Conservation (phyloP, 2,113 vertebrate species). For the Choloepus hoffmanni region DNA sequence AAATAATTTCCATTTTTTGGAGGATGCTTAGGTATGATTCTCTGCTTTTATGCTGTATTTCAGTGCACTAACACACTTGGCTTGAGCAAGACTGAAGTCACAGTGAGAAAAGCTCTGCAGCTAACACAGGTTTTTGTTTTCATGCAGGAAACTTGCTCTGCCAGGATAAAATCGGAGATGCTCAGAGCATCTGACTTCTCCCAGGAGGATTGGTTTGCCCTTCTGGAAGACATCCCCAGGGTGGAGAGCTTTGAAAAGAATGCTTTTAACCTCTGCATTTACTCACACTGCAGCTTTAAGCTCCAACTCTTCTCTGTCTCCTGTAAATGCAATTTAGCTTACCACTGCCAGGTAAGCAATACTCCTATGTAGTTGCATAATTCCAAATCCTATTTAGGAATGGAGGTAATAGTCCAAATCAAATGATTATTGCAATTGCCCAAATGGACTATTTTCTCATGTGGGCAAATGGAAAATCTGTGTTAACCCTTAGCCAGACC, state of each 20-base stretch:
- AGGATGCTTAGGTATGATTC: not conserved
- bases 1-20: not conserved
- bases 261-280: constrained; percentile 1
- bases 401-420: not conserved
- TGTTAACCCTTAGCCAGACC: not conserved
- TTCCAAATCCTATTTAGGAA: not conserved
- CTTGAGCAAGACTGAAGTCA: not conserved
- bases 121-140: not conserved
- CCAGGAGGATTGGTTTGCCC: not conserved
- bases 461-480: not conserved
- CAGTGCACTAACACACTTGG: not conserved
- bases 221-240: not conserved
- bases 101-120: not conserved
- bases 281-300: not conserved
- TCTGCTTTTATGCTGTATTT: not conserved
- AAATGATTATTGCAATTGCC: not conserved
- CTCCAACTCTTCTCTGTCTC: not conserved
- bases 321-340: not conserved
- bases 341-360: not conserved
- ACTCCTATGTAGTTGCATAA: not conserved
- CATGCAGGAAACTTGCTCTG: not conserved
- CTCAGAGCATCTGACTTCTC: not conserved
- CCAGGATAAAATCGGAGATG: not conserved
- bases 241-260: not conserved
- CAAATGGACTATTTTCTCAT: not conserved